Conservation (phyloP, 2,888 invertebrate genomes). For the Gastrophysa polygoni region DNA sequence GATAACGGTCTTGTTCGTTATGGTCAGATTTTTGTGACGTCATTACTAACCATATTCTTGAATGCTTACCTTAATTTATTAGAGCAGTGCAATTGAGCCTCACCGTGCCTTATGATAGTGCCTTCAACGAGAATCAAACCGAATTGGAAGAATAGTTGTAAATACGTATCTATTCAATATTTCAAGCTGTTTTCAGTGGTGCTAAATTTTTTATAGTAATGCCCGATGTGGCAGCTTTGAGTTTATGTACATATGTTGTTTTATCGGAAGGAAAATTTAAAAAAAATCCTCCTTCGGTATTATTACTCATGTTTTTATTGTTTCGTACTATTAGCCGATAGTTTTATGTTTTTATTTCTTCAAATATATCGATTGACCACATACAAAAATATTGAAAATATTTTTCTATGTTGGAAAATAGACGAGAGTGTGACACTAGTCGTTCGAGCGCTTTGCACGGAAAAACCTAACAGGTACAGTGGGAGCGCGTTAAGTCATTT, state of each 20-base stretch:
- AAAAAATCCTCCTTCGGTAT: background rate
- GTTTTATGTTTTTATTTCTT: conserved; percentile 39
- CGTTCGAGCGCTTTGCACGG: conserved; percentile 25
- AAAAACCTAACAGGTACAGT: conserved; percentile 9
- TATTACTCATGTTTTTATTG: conserved; percentile 24
- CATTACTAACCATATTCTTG: no score
- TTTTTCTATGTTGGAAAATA: conserved; percentile 32
- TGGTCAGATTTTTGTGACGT: no score
- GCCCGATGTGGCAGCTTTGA: conserved; percentile 42
- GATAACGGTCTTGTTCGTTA: no score
- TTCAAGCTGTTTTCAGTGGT: conserved; percentile 44
- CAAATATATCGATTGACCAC: conserved; percentile 13
- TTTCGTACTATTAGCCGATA: conserved; percentile 56
- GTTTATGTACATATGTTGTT: conserved; percentile 8
- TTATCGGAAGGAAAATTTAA: conserved; percentile 13
- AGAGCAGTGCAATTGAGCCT: background rate
- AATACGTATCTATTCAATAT: conserved; percentile 14
- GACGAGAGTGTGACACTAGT: conserved; percentile 52
- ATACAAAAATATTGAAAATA: conserved; percentile 17
- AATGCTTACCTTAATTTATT: no score
- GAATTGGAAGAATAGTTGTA: conserved; percentile 18
- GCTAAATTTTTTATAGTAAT: conserved; percentile 28
- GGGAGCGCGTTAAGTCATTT: conserved; percentile 42
- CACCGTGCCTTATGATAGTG: conserved; percentile 5
- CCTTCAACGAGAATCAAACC: no score